A percentile compares a stretch with the other conserved stretches of the same genome.
Evolutionary conservation across 2,888 invertebrate genomes (phyloP).

Genomic region (Zaprionus bogoriensis): DNA sequence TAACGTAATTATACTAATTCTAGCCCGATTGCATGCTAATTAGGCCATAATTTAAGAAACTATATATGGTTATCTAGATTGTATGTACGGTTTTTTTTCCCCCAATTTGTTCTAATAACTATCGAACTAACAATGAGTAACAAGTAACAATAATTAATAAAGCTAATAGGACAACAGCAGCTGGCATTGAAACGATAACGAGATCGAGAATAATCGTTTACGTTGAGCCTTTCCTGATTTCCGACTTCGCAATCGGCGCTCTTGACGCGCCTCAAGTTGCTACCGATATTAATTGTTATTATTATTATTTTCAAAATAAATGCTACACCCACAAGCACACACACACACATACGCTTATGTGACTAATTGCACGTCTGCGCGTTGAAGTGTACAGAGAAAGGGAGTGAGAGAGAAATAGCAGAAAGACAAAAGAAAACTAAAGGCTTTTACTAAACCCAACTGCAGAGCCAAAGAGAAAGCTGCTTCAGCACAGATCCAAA

Average conservation of each 20-base stretch:
- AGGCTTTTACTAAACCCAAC: constrained; percentile 33
- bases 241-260: not conserved
- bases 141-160: constrained; percentile 2
- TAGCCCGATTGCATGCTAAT: constrained; percentile 47
- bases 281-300: not conserved
- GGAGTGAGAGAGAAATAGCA: no score
- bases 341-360: constrained; percentile 40
- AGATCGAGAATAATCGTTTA: constrained; percentile 6
- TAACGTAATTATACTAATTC: constrained; percentile 26
- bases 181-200: constrained; percentile 15
- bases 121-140: constrained; percentile 18
- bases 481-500: constrained; percentile 29
- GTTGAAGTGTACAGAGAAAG: constrained; percentile 25
- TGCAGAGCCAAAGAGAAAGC: constrained; percentile 2
- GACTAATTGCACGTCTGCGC: constrained; percentile 67
- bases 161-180: constrained; percentile 1
- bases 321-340: constrained; percentile 24
- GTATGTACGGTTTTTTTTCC: not conserved
- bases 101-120: constrained; percentile 6
- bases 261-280: not conserved
- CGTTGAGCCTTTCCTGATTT: constrained; percentile 1
- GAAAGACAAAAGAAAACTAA: no score
- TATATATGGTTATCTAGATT: not conserved
- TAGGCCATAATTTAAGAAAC: constrained; percentile 4
- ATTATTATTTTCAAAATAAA: constrained; percentile 11